These are phyloP conservation scores for Agelas oroides DNA, from an alignment of 37 sponge, comb jelly and placozoan genomes.

Conservation along the genomic window DNA sequence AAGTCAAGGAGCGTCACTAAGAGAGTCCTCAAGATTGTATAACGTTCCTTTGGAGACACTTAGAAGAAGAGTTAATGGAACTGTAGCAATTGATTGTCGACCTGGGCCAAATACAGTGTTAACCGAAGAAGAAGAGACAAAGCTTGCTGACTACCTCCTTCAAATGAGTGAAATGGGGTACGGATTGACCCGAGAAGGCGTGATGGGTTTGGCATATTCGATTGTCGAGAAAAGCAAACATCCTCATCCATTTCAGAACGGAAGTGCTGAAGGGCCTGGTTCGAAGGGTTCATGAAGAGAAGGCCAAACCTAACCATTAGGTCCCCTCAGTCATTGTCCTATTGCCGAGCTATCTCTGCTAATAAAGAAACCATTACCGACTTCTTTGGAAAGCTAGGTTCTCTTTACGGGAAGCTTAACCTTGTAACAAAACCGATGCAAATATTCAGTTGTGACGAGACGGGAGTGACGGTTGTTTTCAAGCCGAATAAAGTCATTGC, in stretches of 20 bases:
- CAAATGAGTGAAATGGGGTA: slow-evolving; percentile 64
- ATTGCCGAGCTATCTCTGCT: slow-evolving; percentile 37
- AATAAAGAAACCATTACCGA: slow-evolving; percentile 39
- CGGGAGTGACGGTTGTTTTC: slow-evolving; percentile 20
- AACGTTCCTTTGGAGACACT: too few relatives aligned
- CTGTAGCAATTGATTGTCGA: too few relatives aligned
- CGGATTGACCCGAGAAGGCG: slow-evolving; percentile 32
- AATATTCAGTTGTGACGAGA: slow-evolving; percentile 49
- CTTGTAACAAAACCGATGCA: slow-evolving; percentile 65
- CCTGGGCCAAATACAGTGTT: too few relatives aligned
- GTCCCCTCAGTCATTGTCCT: slow-evolving; percentile 55
- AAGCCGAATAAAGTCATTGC: slow-evolving; percentile 45
- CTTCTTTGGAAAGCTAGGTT: too few relatives aligned
- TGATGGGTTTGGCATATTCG: slow-evolving; percentile 35
- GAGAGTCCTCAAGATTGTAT: too few relatives aligned
- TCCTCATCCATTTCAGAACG: slow-evolving; percentile 49
- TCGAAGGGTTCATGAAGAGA: slow-evolving; percentile 33
- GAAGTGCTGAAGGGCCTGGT: slow-evolving; percentile 33
- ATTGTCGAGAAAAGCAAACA: slow-evolving; percentile 36
- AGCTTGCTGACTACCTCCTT: too few relatives aligned
- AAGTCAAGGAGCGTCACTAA: too few relatives aligned
- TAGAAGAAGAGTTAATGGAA: too few relatives aligned
- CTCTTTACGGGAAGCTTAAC: slow-evolving; percentile 43
- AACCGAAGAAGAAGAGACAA: too few relatives aligned
- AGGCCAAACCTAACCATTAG: slow-evolving; percentile 5